Evolutionary conservation across 2,888 invertebrate genomes (phyloP), one percentile per base, ranked within the genome.

Genomic region (Tanytarsus gracilentus): DNA sequence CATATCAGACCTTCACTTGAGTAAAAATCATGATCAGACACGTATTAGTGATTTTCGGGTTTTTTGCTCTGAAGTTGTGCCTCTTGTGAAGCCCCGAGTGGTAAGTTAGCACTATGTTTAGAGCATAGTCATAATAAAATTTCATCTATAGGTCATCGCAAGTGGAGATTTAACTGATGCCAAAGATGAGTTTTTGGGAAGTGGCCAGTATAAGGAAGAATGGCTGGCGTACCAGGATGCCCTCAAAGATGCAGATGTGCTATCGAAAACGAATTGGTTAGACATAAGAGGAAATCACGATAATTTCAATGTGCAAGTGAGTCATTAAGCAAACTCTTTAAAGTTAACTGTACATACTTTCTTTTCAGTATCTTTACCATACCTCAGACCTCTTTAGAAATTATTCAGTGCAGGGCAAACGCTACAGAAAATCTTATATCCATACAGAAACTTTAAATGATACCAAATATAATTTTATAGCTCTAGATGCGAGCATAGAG

Each of bases 251-350:
- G 80, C 82, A 44, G 78, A 80, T 65, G 79, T 89, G 23, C 76
- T 76, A 53, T 76, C 83, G 40, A 81, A 80, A 68, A 88, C 89
- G 2, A 74, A 81, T 27, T 94, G 93, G 92, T 75, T 94, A 62
- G 94, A 94, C 75, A 85, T 92, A 63, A 78, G 93, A 72, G 94
- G 94, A 71, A 93, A 93, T 78, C 93, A 93, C 79, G 92, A 90
- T 89, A 76, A 48, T 18, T 58, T 58, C 14, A 58, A 58, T 29
- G 58, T 58, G 6, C 44, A 16, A 18, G 63, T 62, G 36, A 44
- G 6, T 11, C 25, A 4, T 60, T 44, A 50, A 40, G 11, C 8
- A 26, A 4, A 56, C 51, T 30, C 50, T 33, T 40, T 51, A 40
- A 44, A 33, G 39, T 55, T 50, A 61, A 11, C 53, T 62, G 18